These are phyloP conservation scores for Cirrhinus mrigala DNA, from an alignment of 2,797 vertebrate genomes.

Conservation along the genomic window DNA sequence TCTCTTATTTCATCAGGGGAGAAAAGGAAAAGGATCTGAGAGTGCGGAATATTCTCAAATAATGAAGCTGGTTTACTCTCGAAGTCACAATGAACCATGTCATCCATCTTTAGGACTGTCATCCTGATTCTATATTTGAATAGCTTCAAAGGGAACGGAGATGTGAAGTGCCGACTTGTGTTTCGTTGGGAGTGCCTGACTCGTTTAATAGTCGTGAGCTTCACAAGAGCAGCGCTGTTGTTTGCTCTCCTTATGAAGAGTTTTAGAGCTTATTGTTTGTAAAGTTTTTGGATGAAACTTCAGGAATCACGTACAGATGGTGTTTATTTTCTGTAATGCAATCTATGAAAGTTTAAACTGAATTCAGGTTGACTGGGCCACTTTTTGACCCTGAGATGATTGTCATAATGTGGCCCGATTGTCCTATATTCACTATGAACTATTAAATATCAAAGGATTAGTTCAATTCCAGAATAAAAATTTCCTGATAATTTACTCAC, in stretches of 20 bases:
- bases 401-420: background rate
- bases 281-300: background rate
- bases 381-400: background rate
- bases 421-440: background rate
- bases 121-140: slow-evolving; percentile 50
- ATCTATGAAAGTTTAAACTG: background rate
- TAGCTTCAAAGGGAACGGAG: slow-evolving; percentile 50
- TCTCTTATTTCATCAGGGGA: slow-evolving; percentile 44
- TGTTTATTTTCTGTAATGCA: background rate
- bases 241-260: slow-evolving; percentile 17
- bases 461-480: too few relatives aligned
- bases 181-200: slow-evolving; percentile 30
- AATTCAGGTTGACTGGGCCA: background rate
- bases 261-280: slow-evolving; percentile 5
- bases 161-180: slow-evolving; percentile 38
- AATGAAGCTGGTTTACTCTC: slow-evolving; percentile 42
- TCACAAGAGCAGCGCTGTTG: slow-evolving; percentile 2
- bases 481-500: too few relatives aligned
- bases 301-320: background rate
- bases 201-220: slow-evolving; percentile 22
- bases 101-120: slow-evolving; percentile 45
- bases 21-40: slow-evolving; percentile 28
- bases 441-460: background rate
- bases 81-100: slow-evolving; percentile 38
- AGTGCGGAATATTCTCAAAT: slow-evolving; percentile 17